Base-by-base conservation (phyloP, 2,888 invertebrate species). In the Drosophila atripex region DNA sequence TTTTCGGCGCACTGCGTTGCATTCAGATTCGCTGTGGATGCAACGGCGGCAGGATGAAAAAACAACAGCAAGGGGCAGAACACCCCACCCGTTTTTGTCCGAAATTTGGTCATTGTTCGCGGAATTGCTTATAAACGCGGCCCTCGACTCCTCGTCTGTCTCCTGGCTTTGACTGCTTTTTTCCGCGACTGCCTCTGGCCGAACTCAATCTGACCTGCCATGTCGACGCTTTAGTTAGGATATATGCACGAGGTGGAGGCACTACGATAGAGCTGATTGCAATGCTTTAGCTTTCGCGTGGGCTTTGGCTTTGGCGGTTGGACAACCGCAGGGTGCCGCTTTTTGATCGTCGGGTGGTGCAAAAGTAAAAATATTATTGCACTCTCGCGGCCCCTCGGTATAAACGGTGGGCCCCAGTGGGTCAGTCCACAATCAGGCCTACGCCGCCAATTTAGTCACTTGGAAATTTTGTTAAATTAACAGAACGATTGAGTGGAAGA, bases 101-200 rank as follows among this genome's bases (percentile, higher is more conserved):
- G 73, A 78, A 88, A 82, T 86, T 85, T 83, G 85, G 88, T 77
- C 86, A 86, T 86, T 89, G 80, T 83, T 77, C 82, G 79, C 88
- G 80, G 87, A 90, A 89, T 88, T 87, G 85, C 86, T 88, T 86
- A 89, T 87, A 89, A 76, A 73, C 71, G 65, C 47, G 53, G 18
- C 50, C 43, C 54, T 32, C 52, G 45, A 16, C 53, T 8, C 25
- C 35, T 3, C 8, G 8, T 14, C 12, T 11, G 8, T 14, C 12
- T 7, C 35, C 18, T 18, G 35, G 32, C 55, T 8, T 11, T 28
- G 43, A 23, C n/a, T 18, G 11, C 38, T 3, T 18, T 39, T 49
- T 50, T 49, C 57, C 32, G 50, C 59, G 35, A 41, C 53, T 32
- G 18, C 46, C 41, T 23, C 71, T 64, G 49, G 79, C 74, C 72